phyloP scores from a whole-genome alignment of 37 sponge, comb jelly and placozoan species.

The Ephydatia muelleri region DNA sequence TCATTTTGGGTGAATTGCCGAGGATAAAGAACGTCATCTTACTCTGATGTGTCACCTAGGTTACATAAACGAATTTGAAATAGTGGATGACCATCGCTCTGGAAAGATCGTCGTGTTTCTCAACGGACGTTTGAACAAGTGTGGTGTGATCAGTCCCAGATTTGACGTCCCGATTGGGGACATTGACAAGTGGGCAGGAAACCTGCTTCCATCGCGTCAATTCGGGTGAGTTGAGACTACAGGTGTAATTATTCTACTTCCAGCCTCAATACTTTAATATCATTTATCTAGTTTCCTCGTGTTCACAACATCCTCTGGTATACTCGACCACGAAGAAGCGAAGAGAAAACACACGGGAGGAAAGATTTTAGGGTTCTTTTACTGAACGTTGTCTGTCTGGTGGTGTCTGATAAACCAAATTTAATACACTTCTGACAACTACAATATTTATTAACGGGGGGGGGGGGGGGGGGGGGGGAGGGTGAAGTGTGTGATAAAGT shows the following conservation, averaged over 20 bases:
- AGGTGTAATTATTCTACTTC: no score
- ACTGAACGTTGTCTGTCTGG: conserved; percentile 41
- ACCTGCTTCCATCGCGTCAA: conserved; percentile 95
- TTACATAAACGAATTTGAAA: conserved; percentile 98
- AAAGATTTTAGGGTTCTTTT: conserved; percentile 99
- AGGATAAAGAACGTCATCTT: no score
- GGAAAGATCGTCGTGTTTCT: conserved; percentile 96
- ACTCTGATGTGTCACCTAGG: no score
- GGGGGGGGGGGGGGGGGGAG: no score
- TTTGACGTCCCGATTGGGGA: conserved; percentile 88
- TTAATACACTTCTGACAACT: no score
- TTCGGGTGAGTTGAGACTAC: conserved; percentile 82
- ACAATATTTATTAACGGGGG: neutral
- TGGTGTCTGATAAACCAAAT: no score
- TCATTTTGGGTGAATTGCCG: neutral
- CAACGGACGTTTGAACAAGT: conserved; percentile 97
- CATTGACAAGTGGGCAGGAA: conserved; percentile 95
- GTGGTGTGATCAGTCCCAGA: conserved; percentile 98
- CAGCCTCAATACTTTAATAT: neutral
- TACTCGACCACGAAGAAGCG: conserved; percentile 99
- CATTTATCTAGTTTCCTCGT: conserved; percentile 53
- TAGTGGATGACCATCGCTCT: conserved; percentile 95
- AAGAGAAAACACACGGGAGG: conserved; percentile 98
- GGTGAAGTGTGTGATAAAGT: neutral
- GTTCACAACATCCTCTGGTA: conserved; percentile 94